Conservation (phyloP, 2,113 vertebrate species). For the Blennius ocellaris region DNA sequence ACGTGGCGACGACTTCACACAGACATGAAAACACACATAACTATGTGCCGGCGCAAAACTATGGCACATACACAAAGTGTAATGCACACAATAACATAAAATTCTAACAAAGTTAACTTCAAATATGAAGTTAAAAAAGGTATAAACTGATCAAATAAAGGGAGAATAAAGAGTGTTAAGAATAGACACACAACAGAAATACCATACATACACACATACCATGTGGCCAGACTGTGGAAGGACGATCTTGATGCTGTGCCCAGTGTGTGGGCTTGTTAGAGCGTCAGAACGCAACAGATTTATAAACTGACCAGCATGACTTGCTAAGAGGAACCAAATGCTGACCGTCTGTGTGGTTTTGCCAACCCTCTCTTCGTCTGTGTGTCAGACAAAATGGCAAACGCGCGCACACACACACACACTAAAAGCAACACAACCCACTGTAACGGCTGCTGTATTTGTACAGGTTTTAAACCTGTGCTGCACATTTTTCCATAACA, state of each 20-base stretch:
- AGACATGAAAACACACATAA: slow-evolving; percentile 6
- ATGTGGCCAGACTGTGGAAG: slow-evolving; percentile 35
- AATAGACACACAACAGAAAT: slow-evolving; percentile 13
- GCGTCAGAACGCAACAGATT: slow-evolving; percentile 63
- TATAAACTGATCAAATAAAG: slow-evolving; percentile 10
- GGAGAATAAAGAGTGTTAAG: slow-evolving; percentile 12
- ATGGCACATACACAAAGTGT: neutral
- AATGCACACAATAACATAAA: neutral
- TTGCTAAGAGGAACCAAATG: slow-evolving; percentile 57
- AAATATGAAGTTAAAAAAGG: neutral
- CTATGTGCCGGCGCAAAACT: slow-evolving; percentile 3
- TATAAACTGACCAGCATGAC: slow-evolving; percentile 62
- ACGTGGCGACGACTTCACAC: slow-evolving; percentile 19
- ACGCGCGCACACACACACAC: neutral
- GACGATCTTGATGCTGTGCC: slow-evolving; percentile 32
- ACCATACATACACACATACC: slow-evolving; percentile 20
- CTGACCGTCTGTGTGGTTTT: slow-evolving; percentile 53
- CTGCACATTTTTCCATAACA: slow-evolving; percentile 2
- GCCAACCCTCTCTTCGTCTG: neutral
- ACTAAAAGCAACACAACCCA: slow-evolving; percentile 8
- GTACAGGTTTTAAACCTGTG: neutral
- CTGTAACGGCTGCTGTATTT: neutral
- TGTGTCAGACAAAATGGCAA: slow-evolving; percentile 19
- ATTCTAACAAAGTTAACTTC: slow-evolving; percentile 15
- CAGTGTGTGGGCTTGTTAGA: slow-evolving; percentile 54